These are phyloP conservation scores for Dryas iulia DNA, from an alignment of 1,140 invertebrate species.

Conservation along the genomic window DNA sequence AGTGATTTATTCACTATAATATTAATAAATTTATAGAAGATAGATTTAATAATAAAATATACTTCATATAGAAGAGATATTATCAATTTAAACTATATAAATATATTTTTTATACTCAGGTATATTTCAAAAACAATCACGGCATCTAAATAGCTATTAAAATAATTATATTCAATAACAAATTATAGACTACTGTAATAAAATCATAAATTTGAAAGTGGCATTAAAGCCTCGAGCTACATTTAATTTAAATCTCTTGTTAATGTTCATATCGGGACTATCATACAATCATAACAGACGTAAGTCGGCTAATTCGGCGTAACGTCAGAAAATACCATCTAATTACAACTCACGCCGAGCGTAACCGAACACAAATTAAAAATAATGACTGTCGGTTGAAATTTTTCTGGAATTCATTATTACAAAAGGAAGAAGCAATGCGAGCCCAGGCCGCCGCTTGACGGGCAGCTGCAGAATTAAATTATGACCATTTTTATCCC, in stretches of 20 bases:
- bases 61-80: too few species aligned
- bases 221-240: conserved; percentile 7
- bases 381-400: conserved; percentile 67
- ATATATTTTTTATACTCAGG: neutral
- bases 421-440: conserved; percentile 62
- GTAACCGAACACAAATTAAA: conserved; percentile 62
- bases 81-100: neutral
- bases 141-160: neutral
- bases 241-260: conserved; percentile 25
- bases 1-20: neutral
- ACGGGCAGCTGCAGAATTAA: conserved; percentile 77
- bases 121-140: neutral
- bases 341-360: conserved; percentile 49
- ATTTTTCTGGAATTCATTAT: conserved; percentile 62
- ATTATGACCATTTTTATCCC: conserved; percentile 78
- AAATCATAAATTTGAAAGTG: neutral
- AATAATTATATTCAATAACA: conserved; percentile 1
- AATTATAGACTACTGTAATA: neutral
- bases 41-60: neutral
- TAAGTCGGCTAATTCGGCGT: conserved; percentile 39
- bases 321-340: conserved; percentile 42
- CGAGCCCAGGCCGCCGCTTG: conserved; percentile 50
- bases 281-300: conserved; percentile 27
- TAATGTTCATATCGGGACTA: conserved; percentile 17
- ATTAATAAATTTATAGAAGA: neutral